These are phyloP conservation scores for Sebastes diploproa DNA, from an alignment of 2,797 vertebrate species.

Conservation along the genomic window DNA sequence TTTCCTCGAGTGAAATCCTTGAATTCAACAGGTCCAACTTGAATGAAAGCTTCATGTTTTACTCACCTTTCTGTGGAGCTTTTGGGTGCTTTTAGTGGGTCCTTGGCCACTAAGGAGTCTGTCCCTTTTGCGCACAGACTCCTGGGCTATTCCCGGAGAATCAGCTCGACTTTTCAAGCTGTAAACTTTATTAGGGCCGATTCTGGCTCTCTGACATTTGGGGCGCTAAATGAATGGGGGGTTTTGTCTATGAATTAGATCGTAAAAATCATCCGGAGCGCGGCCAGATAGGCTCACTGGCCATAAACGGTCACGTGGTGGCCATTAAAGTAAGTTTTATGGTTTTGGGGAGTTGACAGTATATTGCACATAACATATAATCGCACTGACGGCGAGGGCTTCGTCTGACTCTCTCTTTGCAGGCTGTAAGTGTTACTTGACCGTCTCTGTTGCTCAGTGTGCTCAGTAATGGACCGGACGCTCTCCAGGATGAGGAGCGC, in stretches of 20 bases:
- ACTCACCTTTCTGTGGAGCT: constrained; percentile 90
- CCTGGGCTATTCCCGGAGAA: constrained; percentile 83
- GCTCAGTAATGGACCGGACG: constrained; percentile 76
- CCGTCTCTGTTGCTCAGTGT: constrained; percentile 84
- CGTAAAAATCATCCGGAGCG: constrained; percentile 99
- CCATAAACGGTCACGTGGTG: constrained; percentile 99
- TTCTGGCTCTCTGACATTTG: constrained; percentile 97
- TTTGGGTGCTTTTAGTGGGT: constrained; percentile 67
- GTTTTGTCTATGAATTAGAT: constrained; percentile 99
- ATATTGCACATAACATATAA: constrained; percentile 99
- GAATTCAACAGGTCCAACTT: constrained; percentile 77
- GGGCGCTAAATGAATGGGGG: constrained; percentile 97
- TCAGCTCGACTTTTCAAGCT: constrained; percentile 92
- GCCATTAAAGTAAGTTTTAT: constrained; percentile 99
- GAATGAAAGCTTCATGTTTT: constrained; percentile 69
- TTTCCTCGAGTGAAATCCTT: constrained; percentile 2
- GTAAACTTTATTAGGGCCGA: constrained; percentile 97
- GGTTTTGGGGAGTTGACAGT: constrained; percentile 99
- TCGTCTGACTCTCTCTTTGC: constrained; percentile 96
- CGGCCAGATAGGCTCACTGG: constrained; percentile 99
- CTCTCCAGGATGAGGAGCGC: constrained; percentile 81
- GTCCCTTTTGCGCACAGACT: constrained; percentile 85
- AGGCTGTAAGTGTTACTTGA: constrained; percentile 92
- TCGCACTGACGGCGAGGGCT: constrained; percentile 95
- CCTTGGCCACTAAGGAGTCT: constrained; percentile 77